Conservation (phyloP, 30 jellyfish, hydroid and myxozoan genomes). For the Sanderia malayensis region DNA sequence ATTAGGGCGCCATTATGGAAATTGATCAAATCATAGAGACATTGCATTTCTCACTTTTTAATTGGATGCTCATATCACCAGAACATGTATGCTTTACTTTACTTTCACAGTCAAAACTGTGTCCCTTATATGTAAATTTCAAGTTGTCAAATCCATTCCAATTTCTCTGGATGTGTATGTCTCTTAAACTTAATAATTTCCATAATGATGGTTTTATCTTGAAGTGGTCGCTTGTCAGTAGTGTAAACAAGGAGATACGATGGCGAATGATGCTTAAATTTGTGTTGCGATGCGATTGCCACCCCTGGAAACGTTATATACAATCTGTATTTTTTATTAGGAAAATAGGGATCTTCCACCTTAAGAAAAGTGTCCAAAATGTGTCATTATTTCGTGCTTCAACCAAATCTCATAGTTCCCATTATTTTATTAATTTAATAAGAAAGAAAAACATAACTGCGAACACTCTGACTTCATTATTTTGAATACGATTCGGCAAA, state of each 20-base stretch:
- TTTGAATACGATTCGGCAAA: constrained; percentile 5
- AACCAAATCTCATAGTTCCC: constrained; percentile 1
- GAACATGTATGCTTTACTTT: constrained; percentile 1
- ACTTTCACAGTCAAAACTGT: constrained; percentile 8
- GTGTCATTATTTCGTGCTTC: background rate
- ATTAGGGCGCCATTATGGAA: constrained; percentile 9
- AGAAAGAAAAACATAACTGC: background rate
- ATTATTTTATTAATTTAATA: background rate
- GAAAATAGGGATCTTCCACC: constrained; percentile 12
- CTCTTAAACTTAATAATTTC: background rate
- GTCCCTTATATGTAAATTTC: background rate
- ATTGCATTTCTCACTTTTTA: background rate
- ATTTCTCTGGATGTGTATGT: background rate
- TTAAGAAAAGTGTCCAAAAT: constrained; percentile 7
- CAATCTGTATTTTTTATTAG: background rate
- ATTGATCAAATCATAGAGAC: background rate
- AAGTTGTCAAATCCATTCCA: too few species aligned
- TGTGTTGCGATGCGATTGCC: background rate
- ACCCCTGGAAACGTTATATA: background rate
- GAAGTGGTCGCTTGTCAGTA: background rate
- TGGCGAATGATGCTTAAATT: background rate
- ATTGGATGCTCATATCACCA: background rate
- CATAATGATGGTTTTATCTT: background rate
- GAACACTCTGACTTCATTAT: constrained; percentile 1
- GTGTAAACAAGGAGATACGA: background rate